A percentile compares a stretch with the other conserved stretches of the same genome.
These are phyloP conservation scores for Larimichthys polyactis DNA, from an alignment of 2,113 vertebrate genomes.

Conservation along the genomic window DNA sequence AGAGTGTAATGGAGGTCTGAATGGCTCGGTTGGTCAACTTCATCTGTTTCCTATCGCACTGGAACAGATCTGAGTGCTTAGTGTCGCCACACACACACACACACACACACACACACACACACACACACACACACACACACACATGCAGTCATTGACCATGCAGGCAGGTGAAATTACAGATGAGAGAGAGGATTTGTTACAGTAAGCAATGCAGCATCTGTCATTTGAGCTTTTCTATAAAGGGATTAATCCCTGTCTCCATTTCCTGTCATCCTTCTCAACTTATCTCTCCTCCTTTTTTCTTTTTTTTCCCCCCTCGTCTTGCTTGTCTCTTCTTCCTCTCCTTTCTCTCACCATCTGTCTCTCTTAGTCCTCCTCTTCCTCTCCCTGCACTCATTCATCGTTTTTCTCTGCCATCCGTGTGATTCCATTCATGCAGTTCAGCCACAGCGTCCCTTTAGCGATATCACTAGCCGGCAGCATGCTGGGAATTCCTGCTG, in stretches of 20 bases:
- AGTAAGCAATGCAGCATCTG: slow-evolving; percentile 15
- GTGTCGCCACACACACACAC: background rate
- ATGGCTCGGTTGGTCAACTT: slow-evolving; percentile 7
- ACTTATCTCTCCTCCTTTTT: background rate
- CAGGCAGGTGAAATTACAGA: slow-evolving; percentile 29
- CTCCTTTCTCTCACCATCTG: background rate
- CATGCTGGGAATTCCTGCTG: slow-evolving; percentile 16
- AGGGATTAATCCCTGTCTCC: background rate
- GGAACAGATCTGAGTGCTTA: slow-evolving; percentile 6
- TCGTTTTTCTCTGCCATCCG: background rate
- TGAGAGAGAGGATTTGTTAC: slow-evolving; percentile 26
- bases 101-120: too few species aligned
- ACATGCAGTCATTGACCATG: slow-evolving; percentile 6
- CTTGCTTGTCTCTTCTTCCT: background rate
- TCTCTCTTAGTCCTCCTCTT: background rate
- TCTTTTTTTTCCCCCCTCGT: background rate
- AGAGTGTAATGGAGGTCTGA: slow-evolving; percentile 18
- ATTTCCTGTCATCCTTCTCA: background rate
- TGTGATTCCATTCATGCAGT: slow-evolving; percentile 29
- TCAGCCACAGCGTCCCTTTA: background rate
- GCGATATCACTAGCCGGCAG: slow-evolving; percentile 21
- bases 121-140: slow-evolving; percentile 25
- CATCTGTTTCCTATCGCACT: slow-evolving; percentile 37
- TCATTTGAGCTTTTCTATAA: slow-evolving; percentile 18
- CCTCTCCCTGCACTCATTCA: slow-evolving; percentile 8